Base-by-base conservation (phyloP, 2,888 invertebrate species). In the Perdita meconis region DNA sequence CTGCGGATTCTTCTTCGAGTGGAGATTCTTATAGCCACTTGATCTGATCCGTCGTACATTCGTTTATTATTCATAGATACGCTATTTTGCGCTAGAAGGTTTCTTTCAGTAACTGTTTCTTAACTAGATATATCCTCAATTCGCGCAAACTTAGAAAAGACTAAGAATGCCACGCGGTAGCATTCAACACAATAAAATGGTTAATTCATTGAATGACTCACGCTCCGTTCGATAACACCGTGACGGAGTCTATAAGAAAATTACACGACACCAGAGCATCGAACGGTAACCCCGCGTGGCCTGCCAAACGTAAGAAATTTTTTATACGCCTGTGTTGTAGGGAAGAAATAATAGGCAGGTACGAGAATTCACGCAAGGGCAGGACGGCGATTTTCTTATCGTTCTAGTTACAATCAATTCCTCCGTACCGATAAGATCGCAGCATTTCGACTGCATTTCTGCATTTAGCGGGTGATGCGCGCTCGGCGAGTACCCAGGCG, bases 11-110 rank as follows among this genome's bases (percentile, higher is more conserved):
- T 36, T 57, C 56, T 38, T 50, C 2, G 3, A 26, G n/a, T 5
- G 55, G 30, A 16, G 50, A 64, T 34, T 16, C 22, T 0, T 19
- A 13, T 10, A 30, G 57, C 6, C 6, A 10, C 30, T 42, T 38
- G 16, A 55, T n/a, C 69, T 80, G 82, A 87, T 86, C 82, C 71
- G 73, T 50, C 78, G n/a, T 10, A 55, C 67, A 74, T 78, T 84
- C 76, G 80, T 78, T 74, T 75, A 75, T 78, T 19, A 10, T 47
- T 47, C 47, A 47, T 47, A 19, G 19, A 8, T 19, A 47, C 47
- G 16, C 19, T 47, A 10, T 22, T 47, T 22, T 47, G 47, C 47
- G n/a, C n/a, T n/a, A n/a, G n/a, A n/a, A n/a, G n/a, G n/a, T n/a
- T n/a, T n/a, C n/a, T n/a, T n/a, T n/a, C n/a, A n/a, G 30, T 30